Evolutionary conservation across 2,797 vertebrate species (phyloP).

Genomic region (Fistularia tabacaria): DNA sequence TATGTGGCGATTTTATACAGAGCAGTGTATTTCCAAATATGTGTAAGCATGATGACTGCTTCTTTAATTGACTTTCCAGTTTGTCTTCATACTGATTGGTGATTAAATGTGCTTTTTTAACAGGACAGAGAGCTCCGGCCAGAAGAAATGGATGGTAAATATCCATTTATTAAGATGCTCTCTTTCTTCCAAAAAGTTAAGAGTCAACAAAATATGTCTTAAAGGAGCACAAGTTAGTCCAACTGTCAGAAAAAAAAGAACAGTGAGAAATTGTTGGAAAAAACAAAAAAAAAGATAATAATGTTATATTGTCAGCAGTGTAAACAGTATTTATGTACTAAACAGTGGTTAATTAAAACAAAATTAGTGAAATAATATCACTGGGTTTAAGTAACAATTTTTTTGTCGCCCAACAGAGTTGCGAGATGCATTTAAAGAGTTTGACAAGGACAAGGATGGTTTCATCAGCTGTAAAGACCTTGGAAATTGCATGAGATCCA

Average conservation of each 20-base stretch:
- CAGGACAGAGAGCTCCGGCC: conserved; percentile 95
- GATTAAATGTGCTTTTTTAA: conserved; percentile 50
- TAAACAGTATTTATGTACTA: no score
- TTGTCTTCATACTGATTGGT: conserved; percentile 7
- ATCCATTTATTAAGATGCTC: not conserved
- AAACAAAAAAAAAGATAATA: no score
- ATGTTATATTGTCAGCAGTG: no score
- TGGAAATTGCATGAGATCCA: conserved; percentile 97
- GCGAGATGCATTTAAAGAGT: conserved; percentile 94
- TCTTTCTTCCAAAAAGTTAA: not conserved
- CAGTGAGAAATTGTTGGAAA: no score
- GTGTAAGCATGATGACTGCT: not conserved
- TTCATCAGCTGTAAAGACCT: conserved; percentile 97
- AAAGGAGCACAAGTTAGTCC: not conserved
- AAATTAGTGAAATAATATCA: not conserved
- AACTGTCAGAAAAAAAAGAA: no score
- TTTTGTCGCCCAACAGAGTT: conserved; percentile 75
- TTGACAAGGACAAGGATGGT: conserved; percentile 96
- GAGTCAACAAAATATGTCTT: not conserved
- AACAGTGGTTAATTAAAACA: not conserved
- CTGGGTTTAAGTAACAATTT: not conserved
- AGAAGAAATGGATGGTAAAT: conserved; percentile 94
- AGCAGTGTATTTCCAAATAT: conserved; percentile 10
- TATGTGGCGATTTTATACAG: conserved; percentile 10
- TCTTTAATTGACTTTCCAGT: not conserved